Evolutionary conservation across 2,113 vertebrate genomes (phyloP).

Genomic region (Chaetops frenatus): DNA sequence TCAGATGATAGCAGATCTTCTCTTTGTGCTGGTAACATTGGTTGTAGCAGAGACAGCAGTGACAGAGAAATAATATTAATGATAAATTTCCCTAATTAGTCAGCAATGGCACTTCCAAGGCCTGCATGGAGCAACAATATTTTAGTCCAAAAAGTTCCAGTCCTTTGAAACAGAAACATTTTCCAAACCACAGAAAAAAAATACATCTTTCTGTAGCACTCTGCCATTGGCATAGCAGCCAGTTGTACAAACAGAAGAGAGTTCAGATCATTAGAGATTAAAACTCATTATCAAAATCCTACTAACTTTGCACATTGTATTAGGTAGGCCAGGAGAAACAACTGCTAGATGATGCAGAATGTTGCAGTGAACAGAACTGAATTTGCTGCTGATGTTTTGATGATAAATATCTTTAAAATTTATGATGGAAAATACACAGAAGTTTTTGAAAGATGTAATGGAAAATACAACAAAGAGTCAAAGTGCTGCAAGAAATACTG

Average conservation of each 20-base stretch:
- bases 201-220: background rate
- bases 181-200: background rate
- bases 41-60: background rate
- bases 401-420: slow-evolving; percentile 20
- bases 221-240: background rate
- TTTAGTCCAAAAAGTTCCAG: background rate
- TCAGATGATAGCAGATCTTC: background rate
- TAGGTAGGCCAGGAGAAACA: background rate
- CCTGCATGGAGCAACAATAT: background rate
- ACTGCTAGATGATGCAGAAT: background rate
- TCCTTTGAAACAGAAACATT: background rate
- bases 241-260: slow-evolving; percentile 15
- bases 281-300: background rate
- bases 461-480: slow-evolving; percentile 28
- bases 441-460: slow-evolving; percentile 8
- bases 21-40: background rate
- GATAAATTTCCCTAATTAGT: background rate
- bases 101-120: background rate
- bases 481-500: slow-evolving; percentile 17
- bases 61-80: background rate
- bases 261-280: background rate
- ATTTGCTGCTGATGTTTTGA: background rate
- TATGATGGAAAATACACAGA: slow-evolving; percentile 8
- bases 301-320: background rate
- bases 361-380: background rate